Base-by-base conservation (phyloP, 1,140 invertebrate species). In the Polypedilum pembai region DNA sequence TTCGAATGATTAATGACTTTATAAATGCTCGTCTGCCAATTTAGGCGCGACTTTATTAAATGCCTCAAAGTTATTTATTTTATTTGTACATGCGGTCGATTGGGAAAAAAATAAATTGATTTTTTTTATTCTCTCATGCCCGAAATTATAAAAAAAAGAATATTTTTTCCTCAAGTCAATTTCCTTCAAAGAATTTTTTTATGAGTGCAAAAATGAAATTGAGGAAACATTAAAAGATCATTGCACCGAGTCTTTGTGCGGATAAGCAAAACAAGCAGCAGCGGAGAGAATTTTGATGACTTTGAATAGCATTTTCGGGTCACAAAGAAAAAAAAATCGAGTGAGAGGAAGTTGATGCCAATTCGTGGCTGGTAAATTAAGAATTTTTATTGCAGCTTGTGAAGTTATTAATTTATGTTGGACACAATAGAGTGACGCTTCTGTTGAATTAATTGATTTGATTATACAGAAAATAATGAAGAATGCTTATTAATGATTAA, bases 221-320 rank as follows among this genome's bases (percentile, higher is more conserved):
- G 45, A 56, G 45, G 45, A 56, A 56, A 56, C 45, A 56, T 56
- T 56, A 56, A 56, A 15, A 56, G 45, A 56, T 56, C 45, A 56
- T 56, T 56, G 45, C 45, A 56, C 45, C 12, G 45, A 4, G n/a
- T 15, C 3, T n/a, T n/a, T n/a, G n/a, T 56, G n/a, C n/a, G 45
- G n/a, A 56, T 56, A 33, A 33, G 24, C 24, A 33, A 1, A 33
- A 33, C 5, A 33, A n/a, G n/a, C 24, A 33, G 24, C 24, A 33
- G 24, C 24, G 24, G 5, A 33, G 45, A 56, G 45, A 56, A 56
- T 56, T n/a, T 56, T 56, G 45, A 56, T 56, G 45, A 56, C 24
- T 56, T 56, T n/a, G n/a, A 56, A 56, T 56, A 56, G 12, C n/a
- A 56, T 56, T 33, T 56, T 56, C 45, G n/a, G 45, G 45, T 56